Conservation (phyloP, 1,140 invertebrate species). For the Coenobita brevimanus region DNA sequence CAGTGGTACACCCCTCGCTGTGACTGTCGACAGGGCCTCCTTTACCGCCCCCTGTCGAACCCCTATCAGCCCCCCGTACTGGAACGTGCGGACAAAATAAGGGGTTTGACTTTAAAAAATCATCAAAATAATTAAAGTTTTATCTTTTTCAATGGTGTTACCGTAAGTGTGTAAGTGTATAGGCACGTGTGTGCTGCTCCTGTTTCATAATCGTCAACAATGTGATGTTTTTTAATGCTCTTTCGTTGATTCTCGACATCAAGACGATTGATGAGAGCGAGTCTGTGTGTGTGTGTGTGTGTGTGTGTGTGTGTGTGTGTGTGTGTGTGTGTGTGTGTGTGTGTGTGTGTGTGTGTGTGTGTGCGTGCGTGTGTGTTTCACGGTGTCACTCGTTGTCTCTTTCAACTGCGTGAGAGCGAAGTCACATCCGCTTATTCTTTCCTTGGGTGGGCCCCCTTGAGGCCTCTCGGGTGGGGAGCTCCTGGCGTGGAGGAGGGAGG, state of each 20-base stretch:
- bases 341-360: not conserved
- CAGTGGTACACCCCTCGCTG: constrained; percentile 18
- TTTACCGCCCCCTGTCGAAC: not conserved
- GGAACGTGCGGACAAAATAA: not conserved
- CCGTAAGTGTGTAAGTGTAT: constrained; percentile 38
- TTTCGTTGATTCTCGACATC: constrained; percentile 22
- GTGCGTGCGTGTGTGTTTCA: not conserved
- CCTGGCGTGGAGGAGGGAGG: constrained; percentile 42
- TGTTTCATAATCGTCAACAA: constrained; percentile 28
- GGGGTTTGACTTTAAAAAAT: constrained; percentile 42
- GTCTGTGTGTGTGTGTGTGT: not conserved
- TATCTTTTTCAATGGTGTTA: constrained; percentile 52
- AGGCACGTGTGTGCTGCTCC: not conserved
- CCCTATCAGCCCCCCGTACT: constrained; percentile 9
- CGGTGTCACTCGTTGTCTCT: constrained; percentile 24
- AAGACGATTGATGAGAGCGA: constrained; percentile 29
- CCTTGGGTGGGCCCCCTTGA: not conserved
- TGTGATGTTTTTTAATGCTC: constrained; percentile 44
- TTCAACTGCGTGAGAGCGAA: not conserved
- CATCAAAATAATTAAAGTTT: constrained; percentile 42
- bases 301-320: constrained; percentile 18
- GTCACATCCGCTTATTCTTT: constrained; percentile 9
- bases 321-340: constrained; percentile 24
- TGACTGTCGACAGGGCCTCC: not conserved
- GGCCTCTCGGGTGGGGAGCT: constrained; percentile 3